A percentile compares a stretch with the other conserved stretches of the same genome.
phyloP scores from a whole-genome alignment of 2,797 vertebrate genomes.

The Tiaroga cobitis region DNA sequence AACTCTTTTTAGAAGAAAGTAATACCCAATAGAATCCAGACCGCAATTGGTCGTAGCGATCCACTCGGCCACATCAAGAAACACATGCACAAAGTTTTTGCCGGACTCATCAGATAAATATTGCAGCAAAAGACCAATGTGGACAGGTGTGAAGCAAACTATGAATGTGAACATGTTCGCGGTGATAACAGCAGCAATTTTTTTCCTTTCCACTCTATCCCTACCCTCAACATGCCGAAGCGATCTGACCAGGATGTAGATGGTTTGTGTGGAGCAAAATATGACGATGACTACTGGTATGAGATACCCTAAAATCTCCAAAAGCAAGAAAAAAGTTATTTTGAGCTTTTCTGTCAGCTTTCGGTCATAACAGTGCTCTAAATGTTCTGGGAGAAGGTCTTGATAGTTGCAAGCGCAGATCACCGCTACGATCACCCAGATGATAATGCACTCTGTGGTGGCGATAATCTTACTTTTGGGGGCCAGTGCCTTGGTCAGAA shows the following conservation, averaged over 20 bases:
- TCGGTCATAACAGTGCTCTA: constrained; percentile 68
- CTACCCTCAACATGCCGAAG: neutral
- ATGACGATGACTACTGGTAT: constrained; percentile 63
- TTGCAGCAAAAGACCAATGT: constrained; percentile 66
- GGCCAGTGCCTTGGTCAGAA: constrained; percentile 58
- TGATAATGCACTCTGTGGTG: constrained; percentile 59
- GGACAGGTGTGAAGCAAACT: constrained; percentile 81
- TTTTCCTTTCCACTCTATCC: constrained; percentile 61
- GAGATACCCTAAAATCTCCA: constrained; percentile 66
- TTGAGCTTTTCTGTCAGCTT: rapidly evolving
- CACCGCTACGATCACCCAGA: constrained; percentile 65
- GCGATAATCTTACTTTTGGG: constrained; percentile 64
- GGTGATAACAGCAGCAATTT: constrained; percentile 67
- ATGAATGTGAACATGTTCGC: constrained; percentile 82
- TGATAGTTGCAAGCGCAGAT: rapidly evolving
- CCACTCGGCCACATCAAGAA: constrained; percentile 66
- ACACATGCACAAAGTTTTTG: neutral
- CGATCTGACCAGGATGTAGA: constrained; percentile 64
- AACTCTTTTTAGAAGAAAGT: constrained; percentile 77
- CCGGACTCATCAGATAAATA: rapidly evolving
- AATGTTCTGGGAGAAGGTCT: neutral
- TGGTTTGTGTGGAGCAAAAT: constrained; percentile 71
- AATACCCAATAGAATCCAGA: constrained; percentile 83
- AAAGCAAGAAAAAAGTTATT: rapidly evolving
- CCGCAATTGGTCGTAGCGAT: constrained; percentile 83